Evolutionary conservation across 1,140 invertebrate species (phyloP), one percentile per base, ranked within the genome.

Genomic region (Drosophila sucinea): DNA sequence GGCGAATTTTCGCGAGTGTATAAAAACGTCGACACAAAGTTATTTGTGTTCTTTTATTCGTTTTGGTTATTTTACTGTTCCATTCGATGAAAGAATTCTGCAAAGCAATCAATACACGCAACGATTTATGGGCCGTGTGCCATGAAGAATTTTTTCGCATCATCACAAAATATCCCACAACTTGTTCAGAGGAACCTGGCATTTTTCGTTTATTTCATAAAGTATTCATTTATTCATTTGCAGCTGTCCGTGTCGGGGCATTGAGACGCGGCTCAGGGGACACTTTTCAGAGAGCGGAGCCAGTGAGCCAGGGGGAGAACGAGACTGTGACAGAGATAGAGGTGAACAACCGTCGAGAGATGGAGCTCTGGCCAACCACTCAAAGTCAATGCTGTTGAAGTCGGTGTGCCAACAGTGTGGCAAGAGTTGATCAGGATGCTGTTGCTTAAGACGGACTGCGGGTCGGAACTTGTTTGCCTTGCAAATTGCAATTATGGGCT

Each of bases 401-500:
- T 47, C 56, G 38, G 27, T 66, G 44, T 65, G 65, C 67, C 60
- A 67, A 47, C 44, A n/a, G 33, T 58, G 63, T 30, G 11, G 60
- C 51, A 74, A 40, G 55, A 77, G 64, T 68, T 58, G 69, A 76
- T 51, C 44, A 8, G 64, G 68, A 65, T 63, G 58, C 57, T 63
- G 63, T 3, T 38, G 35, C 10, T 58, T 51, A 66, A 11, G 54
- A 64, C 74, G 62, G 83, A 78, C 72, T 77, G 60, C 33, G 65
- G 62, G 64, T 40, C 70, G 41, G 25, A 27, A 27, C 55, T 75
- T 72, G 73, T 78, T 89, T 87, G 84, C 84, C 60, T 70, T 72
- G 73, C 80, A 87, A 86, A 89, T 89, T 87, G 84, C 80, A 87
- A 89, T 84, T 89, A 89, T 77, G 70, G 56, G 57, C 68, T 74